Conservation (phyloP, 2,797 vertebrate species). For the Enteromius trimaculatus region DNA sequence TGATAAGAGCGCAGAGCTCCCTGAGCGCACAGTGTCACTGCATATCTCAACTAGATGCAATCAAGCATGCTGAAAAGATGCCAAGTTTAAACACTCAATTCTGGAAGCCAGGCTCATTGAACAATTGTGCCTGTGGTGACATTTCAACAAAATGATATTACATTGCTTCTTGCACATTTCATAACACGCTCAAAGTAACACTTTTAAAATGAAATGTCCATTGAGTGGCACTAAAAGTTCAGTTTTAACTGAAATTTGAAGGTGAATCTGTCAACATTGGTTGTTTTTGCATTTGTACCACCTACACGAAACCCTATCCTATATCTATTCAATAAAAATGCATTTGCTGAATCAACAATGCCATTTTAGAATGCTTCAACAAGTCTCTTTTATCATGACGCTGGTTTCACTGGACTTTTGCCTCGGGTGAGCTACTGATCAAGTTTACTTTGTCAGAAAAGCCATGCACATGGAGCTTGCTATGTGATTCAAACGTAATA, state of each 20-base stretch:
- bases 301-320: neutral
- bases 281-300: neutral
- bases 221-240: neutral
- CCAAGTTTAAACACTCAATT: constrained; percentile 42
- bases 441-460: neutral
- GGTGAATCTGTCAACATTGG: neutral
- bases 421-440: neutral
- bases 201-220: neutral
- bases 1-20: constrained; percentile 33
- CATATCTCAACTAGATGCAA: constrained; percentile 42
- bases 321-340: neutral
- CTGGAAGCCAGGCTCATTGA: neutral
- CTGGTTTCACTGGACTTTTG: neutral
- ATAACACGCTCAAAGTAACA: neutral
- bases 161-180: neutral
- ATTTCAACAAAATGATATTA: neutral
- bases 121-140: neutral
- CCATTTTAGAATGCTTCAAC: neutral
- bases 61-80: constrained; percentile 39
- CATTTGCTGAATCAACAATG: neutral
- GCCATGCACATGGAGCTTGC: neutral
- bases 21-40: constrained; percentile 24
- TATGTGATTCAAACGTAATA: neutral
- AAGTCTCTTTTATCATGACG: neutral
- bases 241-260: neutral